These are phyloP conservation scores for Silurus lanzhouensis DNA, from an alignment of 2,797 vertebrate genomes.

Conservation along the genomic window DNA sequence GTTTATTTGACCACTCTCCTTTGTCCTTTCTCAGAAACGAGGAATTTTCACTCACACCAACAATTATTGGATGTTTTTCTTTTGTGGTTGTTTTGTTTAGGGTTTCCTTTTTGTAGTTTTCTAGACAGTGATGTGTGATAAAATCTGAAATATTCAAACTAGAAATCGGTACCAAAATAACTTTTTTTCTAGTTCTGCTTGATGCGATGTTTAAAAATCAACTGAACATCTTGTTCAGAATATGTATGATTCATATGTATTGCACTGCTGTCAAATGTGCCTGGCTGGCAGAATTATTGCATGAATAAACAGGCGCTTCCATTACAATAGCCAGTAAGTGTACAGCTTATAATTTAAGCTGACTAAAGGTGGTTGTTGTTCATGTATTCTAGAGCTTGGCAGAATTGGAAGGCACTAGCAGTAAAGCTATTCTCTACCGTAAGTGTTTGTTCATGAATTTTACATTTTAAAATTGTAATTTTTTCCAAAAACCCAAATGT, in stretches of 20 bases:
- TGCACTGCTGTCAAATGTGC: constrained; percentile 6
- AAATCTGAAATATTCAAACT: neutral
- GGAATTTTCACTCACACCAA: neutral
- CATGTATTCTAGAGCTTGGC: neutral
- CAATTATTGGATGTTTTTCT: neutral
- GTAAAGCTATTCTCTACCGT: neutral
- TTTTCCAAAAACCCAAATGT: constrained; percentile 39
- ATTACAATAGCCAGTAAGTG: neutral
- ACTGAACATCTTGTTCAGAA: neutral
- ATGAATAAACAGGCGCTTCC: neutral
- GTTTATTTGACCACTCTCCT: neutral
- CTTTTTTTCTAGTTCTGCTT: neutral
- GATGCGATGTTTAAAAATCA: neutral
- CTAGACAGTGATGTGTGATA: neutral
- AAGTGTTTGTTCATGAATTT: constrained; percentile 46
- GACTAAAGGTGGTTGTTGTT: constrained; percentile 30
- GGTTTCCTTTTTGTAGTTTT: neutral
- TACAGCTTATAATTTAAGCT: constrained; percentile 45
- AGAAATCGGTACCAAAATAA: constrained; percentile 28
- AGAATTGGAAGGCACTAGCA: constrained; percentile 16
- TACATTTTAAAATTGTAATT: constrained; percentile 42
- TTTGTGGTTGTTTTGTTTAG: neutral
- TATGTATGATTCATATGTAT: neutral
- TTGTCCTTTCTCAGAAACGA: neutral
- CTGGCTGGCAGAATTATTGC: neutral